Evolutionary conservation across 2,113 vertebrate genomes (phyloP).

Genomic region (Oostethus manadensis): DNA sequence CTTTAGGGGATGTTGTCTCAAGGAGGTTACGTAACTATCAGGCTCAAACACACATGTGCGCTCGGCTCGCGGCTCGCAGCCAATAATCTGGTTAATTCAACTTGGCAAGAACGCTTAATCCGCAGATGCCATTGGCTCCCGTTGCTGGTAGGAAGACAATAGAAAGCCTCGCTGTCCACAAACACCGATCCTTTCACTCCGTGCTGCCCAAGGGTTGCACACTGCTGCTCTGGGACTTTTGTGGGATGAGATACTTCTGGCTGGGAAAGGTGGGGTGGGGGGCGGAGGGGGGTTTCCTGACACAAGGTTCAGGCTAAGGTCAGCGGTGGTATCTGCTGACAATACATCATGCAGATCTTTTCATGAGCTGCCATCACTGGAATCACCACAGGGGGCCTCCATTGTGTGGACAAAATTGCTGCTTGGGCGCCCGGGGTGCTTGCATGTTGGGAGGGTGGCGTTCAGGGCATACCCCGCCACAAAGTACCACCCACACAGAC

Average conservation of each 20-base stretch:
- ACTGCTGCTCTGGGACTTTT: not conserved
- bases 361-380: constrained; percentile 30
- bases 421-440: constrained; percentile 16
- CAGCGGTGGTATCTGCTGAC: constrained; percentile 27
- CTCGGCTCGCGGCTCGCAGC: constrained; percentile 23
- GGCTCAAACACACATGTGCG: constrained; percentile 34
- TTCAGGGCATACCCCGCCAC: not conserved
- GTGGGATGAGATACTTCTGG: not conserved
- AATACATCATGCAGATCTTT: constrained; percentile 45
- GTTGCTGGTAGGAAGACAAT: constrained; percentile 20
- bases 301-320: constrained; percentile 51
- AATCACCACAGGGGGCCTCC: constrained; percentile 20
- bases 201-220: not conserved
- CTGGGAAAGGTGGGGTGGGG: no score
- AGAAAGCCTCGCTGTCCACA: not conserved
- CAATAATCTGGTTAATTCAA: constrained; percentile 46
- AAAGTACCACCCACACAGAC: not conserved
- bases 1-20: constrained; percentile 23
- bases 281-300: constrained; percentile 6
- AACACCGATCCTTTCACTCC: not conserved
- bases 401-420: constrained; percentile 29
- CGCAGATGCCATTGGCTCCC: constrained; percentile 26
- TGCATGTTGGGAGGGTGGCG: constrained; percentile 5
- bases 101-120: constrained; percentile 28
- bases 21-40: constrained; percentile 47